Base-by-base conservation (phyloP, 2,113 vertebrate species). In the Psittacara wagleri region DNA sequence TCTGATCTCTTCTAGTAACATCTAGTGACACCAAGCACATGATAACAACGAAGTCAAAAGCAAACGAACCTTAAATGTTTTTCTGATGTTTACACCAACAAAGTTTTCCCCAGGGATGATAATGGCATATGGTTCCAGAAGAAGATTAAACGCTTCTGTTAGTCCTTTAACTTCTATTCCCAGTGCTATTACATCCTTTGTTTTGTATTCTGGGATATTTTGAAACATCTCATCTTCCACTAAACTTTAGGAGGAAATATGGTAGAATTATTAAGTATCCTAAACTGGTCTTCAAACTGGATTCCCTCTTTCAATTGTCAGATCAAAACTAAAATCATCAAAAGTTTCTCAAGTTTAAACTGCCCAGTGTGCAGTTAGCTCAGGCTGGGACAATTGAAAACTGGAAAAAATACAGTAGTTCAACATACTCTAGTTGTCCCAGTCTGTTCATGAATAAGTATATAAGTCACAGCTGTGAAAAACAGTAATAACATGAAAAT, bases 111-210 rank as follows among this genome's bases (percentile, higher is more conserved):
- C 99, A 1, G 99, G 98, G 70, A 99, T 96, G 35, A 99, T 87
- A 59, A 99, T 90, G 64, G 98, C 98, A 1, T 99, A 99, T 0
- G 99, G 99, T 29, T 99, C 99, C 59, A 99, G 86, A 48, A 99
- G 97, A 64, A 99, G 83, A 48, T 98, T 85, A 95, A 98, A 98
- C 1, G 98, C 98, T 92, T 99, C 98, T 2, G 98, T 97, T 2
- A 97, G 97, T 44, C 99, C 99, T 95, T 99, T 99, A 63, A 98
- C 97, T 90, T 99, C 99, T 48, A 99, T 97, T 92, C 99, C 99
- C 98, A 99, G 92, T 31, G 92, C 98, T 14, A 98, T 98, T 61
- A 98, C 97, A 28, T 99, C 98, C 14, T 94, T 95, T 80, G 77
- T 28, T 76, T 86, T 75, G 33, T 94, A 83, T 59, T 94, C 94